Evolutionary conservation across 2,113 vertebrate genomes (phyloP).

Genomic region (human (Homo sapiens)): DNA sequence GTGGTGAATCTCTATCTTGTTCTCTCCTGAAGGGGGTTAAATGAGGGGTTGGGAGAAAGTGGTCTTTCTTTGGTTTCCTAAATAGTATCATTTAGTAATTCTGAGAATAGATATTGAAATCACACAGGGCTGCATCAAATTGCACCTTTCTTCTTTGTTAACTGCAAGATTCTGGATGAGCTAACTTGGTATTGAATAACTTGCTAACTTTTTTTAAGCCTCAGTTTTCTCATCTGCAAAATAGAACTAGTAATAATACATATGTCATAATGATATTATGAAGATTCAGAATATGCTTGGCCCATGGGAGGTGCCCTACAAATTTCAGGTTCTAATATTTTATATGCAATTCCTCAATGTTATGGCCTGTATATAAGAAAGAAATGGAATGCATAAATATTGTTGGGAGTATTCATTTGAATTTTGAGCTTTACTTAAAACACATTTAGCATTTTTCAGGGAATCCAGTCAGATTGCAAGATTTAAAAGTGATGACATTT

Average conservation of each 20-base stretch:
- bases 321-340: background rate
- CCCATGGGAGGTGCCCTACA: background rate
- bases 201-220: background rate
- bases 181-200: background rate
- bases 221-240: constrained; percentile 49
- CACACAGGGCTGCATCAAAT: background rate
- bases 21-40: background rate
- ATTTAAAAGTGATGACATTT: background rate
- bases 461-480: background rate
- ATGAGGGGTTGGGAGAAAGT: background rate
- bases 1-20: background rate
- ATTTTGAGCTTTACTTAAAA: constrained; percentile 1
- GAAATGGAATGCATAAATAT: background rate
- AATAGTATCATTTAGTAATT: background rate
- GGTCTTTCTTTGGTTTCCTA: background rate
- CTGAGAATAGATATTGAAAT: background rate
- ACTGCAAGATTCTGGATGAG: background rate
- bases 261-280: background rate
- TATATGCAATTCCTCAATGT: background rate
- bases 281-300: background rate
- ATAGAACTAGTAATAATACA: background rate
- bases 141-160: background rate
- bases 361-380: background rate
- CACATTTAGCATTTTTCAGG: background rate
- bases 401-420: background rate